These are phyloP conservation scores for Nylanderia fulva DNA, from an alignment of 1,140 invertebrate genomes.

Conservation along the genomic window DNA sequence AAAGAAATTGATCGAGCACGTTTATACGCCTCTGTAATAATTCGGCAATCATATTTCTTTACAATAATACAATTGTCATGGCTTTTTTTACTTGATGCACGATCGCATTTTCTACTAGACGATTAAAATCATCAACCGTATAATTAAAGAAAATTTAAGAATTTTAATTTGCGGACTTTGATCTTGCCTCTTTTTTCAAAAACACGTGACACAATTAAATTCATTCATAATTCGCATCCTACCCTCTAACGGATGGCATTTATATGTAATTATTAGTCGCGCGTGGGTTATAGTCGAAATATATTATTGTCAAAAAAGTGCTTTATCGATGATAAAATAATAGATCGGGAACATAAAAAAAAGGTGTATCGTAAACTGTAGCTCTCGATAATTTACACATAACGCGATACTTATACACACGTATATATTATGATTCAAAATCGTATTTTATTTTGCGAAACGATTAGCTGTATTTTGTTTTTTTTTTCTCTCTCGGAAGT, in stretches of 20 bases:
- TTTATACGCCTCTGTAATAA: no score
- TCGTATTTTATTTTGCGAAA: conserved; percentile 9
- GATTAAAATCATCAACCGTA: neutral
- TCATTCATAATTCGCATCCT: neutral
- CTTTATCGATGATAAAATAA: conserved; percentile 29
- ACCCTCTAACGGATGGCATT: conserved; percentile 38
- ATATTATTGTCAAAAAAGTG: conserved; percentile 55
- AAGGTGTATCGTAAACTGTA: conserved; percentile 43
- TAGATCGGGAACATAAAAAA: conserved; percentile 28
- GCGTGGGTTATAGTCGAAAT: neutral
- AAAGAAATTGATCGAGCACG: neutral
- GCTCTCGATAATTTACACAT: conserved; percentile 29
- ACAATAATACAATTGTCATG: neutral
- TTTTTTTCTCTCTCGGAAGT: neutral
- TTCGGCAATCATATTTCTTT: neutral
- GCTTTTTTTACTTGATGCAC: neutral
- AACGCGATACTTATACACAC: conserved; percentile 9
- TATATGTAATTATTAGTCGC: no score
- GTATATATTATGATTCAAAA: neutral
- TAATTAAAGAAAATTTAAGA: neutral
- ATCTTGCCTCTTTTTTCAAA: neutral
- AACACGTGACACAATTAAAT: neutral
- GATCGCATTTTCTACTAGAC: neutral
- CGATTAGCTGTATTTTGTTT: neutral
- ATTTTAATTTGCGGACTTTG: conserved; percentile 11